These are phyloP conservation scores for Drosophila vallismaia DNA, from an alignment of 2,888 invertebrate species.

Conservation along the genomic window DNA sequence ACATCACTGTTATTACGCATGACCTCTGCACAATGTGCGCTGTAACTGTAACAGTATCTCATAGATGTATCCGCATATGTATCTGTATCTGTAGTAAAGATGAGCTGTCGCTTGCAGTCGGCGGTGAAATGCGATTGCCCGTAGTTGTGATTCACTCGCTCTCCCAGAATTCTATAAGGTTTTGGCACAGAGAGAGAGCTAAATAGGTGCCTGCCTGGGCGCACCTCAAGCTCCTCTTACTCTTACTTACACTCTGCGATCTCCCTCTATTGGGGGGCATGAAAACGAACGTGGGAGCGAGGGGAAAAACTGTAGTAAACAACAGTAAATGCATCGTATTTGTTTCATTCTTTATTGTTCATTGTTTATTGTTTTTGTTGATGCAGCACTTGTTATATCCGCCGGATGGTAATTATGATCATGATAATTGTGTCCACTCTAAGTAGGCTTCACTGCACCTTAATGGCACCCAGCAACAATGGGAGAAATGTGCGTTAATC, in stretches of 20 bases:
- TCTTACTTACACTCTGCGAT: background rate
- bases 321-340: background rate
- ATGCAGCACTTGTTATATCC: slow-evolving; percentile 31
- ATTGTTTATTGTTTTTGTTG: background rate
- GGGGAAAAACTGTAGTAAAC: too few relatives aligned
- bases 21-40: background rate
- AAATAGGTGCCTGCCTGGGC: slow-evolving; percentile 10
- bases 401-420: slow-evolving; percentile 25
- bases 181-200: background rate
- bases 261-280: slow-evolving; percentile 8
- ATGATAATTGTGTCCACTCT: background rate
- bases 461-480: background rate
- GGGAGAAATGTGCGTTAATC: background rate
- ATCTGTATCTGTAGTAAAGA: background rate
- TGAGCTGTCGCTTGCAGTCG: slow-evolving; percentile 19
- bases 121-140: slow-evolving; percentile 8
- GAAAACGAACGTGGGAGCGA: slow-evolving; percentile 22
- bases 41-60: slow-evolving; percentile 1
- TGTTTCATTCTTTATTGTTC: background rate
- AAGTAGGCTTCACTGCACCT: background rate
- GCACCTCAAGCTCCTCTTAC: background rate
- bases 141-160: slow-evolving; percentile 12
- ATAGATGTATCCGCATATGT: background rate
- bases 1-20: slow-evolving; percentile 13
- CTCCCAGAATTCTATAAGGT: background rate